Percentiles rank a stretch among this genome's conserved stretches.
Conservation (phyloP, 2,888 invertebrate genomes). For the Linnaemya vulpina region DNA sequence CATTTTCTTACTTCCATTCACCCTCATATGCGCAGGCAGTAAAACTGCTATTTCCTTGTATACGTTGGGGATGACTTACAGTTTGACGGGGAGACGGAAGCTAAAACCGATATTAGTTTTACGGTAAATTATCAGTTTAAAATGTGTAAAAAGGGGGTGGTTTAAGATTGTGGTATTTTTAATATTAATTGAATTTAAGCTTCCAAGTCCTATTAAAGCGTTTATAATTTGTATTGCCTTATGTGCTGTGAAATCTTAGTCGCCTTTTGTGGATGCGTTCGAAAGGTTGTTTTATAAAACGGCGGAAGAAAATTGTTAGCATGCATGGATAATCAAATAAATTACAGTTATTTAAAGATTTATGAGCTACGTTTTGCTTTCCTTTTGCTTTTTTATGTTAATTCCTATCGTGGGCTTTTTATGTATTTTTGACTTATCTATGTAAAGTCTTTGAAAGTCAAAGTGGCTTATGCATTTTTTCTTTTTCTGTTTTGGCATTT, state of each 20-base stretch:
- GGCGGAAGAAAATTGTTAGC: background rate
- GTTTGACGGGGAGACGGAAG: background rate
- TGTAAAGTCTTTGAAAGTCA: constrained; percentile 14
- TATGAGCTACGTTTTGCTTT: constrained; percentile 18
- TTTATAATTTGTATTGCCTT: background rate
- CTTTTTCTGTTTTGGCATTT: constrained; percentile 10
- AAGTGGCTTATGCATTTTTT: constrained; percentile 20
- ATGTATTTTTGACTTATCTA: constrained; percentile 36
- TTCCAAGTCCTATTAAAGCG: background rate
- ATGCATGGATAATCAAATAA: constrained; percentile 19
- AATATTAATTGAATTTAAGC: constrained; percentile 46
- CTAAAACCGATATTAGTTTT: constrained; percentile 51
- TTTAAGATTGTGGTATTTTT: constrained; percentile 14
- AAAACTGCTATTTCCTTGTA: background rate
- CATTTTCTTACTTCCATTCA: too few species aligned
- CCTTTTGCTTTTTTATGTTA: background rate
- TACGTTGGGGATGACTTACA: constrained; percentile 9
- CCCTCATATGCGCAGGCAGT: background rate
- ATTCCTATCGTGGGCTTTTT: background rate
- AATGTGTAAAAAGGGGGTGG: background rate
- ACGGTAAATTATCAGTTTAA: constrained; percentile 46
- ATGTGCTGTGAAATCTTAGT: background rate
- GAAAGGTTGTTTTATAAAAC: too few species aligned
- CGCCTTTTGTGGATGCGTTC: background rate
- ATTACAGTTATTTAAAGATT: constrained; percentile 8